Base-by-base conservation (phyloP, 2,113 vertebrate species). In the Mesoclemmys tuberculata region DNA sequence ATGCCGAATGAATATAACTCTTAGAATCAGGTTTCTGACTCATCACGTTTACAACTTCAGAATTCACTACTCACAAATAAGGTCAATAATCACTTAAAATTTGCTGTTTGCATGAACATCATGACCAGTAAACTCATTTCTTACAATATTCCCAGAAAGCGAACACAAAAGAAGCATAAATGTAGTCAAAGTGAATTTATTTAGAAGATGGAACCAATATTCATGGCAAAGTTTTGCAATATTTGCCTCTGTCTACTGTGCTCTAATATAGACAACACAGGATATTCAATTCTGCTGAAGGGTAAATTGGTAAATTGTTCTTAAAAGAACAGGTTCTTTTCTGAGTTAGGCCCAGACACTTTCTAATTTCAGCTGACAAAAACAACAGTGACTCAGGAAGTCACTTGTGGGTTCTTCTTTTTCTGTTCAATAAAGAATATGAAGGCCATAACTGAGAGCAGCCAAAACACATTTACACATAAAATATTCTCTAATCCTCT, bases 401-500 rank as follows among this genome's bases (percentile, higher is more conserved):
- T 4, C 41, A 27, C n/a, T 26, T 81, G 6, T 52, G 3, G 41
- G 13, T 46, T 27, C 38, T 75, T 75, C 71, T 77, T 24, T 19
- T 74, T 3, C 41, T 26, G 41, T 41, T 77, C 74, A 29, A 7
- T 77, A 44, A 77, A 77, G 44, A 46, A 46, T 22, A 77, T 77
- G 26, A 90, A n/a, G 12, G 29, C 22, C 24, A 5, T 61, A 85
- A 41, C 11, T 38, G 38, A 18, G 35, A 52, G 13, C 21, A 24
- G 55, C 26, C 16, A 19, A 11, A 77, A 77, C 38, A 46, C 27
- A 24, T 24, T 44, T 46, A 77, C 41, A 27, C 41, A 77, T 46
- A 77, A 2, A 48, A 29, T 0, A 1, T 0, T 1, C 2, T 49
- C 52, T 3, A 46, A 52, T 3, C 0, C 38, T 2, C 51, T 61